phyloP scores from a whole-genome alignment of 2,113 vertebrate species.

The Solenodon paradoxus region DNA sequence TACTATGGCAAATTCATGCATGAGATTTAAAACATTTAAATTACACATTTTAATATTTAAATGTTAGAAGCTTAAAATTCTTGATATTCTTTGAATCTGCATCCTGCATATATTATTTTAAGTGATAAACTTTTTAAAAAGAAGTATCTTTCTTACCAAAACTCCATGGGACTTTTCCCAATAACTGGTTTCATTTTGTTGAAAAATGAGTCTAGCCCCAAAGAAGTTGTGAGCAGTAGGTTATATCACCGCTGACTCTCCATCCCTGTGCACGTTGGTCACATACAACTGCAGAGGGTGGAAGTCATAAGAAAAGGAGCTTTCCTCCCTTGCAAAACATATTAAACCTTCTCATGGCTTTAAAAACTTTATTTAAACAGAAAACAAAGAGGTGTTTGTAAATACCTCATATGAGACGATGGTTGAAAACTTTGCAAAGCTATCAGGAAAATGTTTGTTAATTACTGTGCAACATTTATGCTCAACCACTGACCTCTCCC shows the following conservation, averaged over 20 bases:
- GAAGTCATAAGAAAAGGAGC: neutral
- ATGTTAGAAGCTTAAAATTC: no score
- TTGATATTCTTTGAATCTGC: neutral
- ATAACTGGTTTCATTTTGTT: neutral
- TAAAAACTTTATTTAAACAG: neutral
- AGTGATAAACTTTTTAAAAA: neutral
- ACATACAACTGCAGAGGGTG: neutral
- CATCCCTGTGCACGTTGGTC: neutral
- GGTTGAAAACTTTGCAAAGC: neutral
- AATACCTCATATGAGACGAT: neutral
- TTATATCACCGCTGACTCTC: neutral
- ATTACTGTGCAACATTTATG: neutral
- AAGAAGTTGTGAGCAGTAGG: neutral
- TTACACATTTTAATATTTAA: no score
- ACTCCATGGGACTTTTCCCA: neutral
- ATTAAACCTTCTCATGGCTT: neutral
- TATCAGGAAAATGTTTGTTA: neutral
- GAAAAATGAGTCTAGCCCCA: neutral
- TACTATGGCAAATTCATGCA: neutral
- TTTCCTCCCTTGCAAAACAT: neutral
- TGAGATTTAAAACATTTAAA: slow-evolving; percentile 42
- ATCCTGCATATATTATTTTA: slow-evolving; percentile 15
- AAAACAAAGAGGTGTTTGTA: neutral
- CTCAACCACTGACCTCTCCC: neutral
- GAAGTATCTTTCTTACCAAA: neutral